Evolutionary conservation across 2,113 vertebrate species (phyloP).

Genomic region (Tupaia tana): DNA sequence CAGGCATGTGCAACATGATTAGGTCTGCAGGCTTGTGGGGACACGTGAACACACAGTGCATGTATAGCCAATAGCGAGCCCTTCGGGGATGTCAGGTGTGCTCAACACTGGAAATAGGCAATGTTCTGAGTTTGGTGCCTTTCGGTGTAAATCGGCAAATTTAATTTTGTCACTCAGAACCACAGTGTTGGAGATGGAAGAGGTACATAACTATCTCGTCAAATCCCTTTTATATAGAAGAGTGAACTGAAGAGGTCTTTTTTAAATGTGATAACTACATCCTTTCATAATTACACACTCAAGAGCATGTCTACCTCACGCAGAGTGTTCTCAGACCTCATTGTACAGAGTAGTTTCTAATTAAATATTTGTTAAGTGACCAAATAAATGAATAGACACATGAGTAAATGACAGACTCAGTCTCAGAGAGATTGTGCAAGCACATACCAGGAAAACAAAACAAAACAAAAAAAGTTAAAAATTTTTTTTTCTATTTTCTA

Average conservation of each 20-base stretch:
- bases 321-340: not conserved
- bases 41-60: not conserved
- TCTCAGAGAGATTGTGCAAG: not conserved
- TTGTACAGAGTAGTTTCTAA: not conserved
- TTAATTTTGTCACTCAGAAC: slow-evolving; percentile 14
- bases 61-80: not conserved
- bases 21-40: not conserved
- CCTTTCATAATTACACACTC: slow-evolving; percentile 9
- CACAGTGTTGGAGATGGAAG: slow-evolving; percentile 18
- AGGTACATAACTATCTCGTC: not conserved
- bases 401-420: not conserved
- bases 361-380: slow-evolving; percentile 40
- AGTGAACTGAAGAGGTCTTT: not conserved
- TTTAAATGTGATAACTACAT: not conserved
- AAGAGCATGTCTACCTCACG: not conserved
- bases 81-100: not conserved
- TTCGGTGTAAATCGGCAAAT: slow-evolving; percentile 10
- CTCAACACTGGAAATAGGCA: not conserved
- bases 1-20: not conserved
- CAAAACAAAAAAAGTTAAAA: not conserved
- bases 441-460: not conserved
- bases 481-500: not conserved
- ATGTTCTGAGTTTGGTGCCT: not conserved
- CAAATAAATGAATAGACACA: not conserved
- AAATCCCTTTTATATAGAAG: not conserved